Base-by-base conservation (phyloP, 2,113 vertebrate genomes). In the Chloropsis hardwickii region DNA sequence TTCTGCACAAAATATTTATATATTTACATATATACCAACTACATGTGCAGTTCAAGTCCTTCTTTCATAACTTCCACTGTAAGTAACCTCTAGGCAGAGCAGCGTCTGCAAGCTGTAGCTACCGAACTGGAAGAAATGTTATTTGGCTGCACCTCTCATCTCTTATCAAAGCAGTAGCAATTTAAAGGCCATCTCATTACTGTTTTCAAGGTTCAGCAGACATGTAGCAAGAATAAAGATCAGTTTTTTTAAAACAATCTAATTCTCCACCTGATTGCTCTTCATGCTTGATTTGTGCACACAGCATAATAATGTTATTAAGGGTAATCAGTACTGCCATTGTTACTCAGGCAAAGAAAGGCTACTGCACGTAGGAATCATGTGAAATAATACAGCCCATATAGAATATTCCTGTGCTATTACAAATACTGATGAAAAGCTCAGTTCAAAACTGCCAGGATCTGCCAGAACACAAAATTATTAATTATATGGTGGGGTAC, bases 201-300 rank as follows among this genome's bases (percentile, higher is more conserved):
- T 92, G n/a, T 67, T 92, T 93, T 95, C 87, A 95, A 90, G 92
- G 95, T 96, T 81, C 86, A 86, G 67, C 69, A 88, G 87, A 37
- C 44, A 81, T n/a, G 58, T 45, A 95, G 57, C 16, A 77, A 93
- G 83, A 91, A 90, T 83, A 83, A 94, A 83, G 77, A 86, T 88
- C 13, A 65, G 5, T 23, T 77, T 76, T 89, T 90, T 67, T 9
- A 17, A 94, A 96, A 85, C 71, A 92, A 88, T 94, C 87, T 92
- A 90, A 96, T 96, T 86, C 81, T 94, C 85, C 73, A 96, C 79
- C 51, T 88, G 93, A 94, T 90, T 95, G 94, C 91, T 96, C 82
- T 90, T 93, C 2, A 12, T 81, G 85, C 80, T 56, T 93, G 71
- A 95, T 95, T 96, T 95, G 64, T 95, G 91, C 81, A 67, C 40